Conservation (phyloP, 2,888 invertebrate genomes). For the Morinoia aosen region DNA sequence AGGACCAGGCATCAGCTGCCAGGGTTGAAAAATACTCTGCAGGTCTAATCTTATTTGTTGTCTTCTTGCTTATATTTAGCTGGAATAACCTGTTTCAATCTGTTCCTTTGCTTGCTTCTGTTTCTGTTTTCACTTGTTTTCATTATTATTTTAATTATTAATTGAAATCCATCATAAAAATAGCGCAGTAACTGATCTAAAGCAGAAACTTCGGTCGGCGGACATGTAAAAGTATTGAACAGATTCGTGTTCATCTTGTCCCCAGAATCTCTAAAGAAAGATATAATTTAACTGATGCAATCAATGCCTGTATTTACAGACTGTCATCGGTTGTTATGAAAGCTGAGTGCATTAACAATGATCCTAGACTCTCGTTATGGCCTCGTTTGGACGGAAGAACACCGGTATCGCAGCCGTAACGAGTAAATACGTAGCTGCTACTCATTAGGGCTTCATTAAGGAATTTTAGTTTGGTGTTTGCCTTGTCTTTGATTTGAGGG, state of each 20-base stretch:
- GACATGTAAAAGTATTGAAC: background rate
- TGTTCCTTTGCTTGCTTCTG: too few relatives aligned
- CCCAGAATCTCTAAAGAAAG: background rate
- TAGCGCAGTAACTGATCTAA: background rate
- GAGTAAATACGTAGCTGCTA: background rate
- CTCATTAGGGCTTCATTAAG: slow-evolving; percentile 44
- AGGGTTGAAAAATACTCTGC: too few relatives aligned
- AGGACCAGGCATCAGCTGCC: too few relatives aligned
- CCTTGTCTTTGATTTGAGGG: background rate
- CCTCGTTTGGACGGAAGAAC: background rate
- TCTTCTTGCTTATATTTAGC: too few relatives aligned
- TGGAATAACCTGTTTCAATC: too few relatives aligned
- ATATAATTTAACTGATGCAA: background rate
- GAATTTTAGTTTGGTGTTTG: slow-evolving; percentile 5
- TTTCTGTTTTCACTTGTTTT: too few relatives aligned
- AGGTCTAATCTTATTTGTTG: too few relatives aligned
- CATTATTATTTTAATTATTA: too few relatives aligned
- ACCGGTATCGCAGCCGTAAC: background rate
- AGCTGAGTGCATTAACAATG: background rate
- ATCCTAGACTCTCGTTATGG: background rate
- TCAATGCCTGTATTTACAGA: background rate
- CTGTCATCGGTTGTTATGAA: background rate
- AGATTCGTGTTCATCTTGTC: background rate
- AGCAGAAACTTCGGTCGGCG: background rate
- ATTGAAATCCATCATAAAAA: too few relatives aligned